Percentiles rank a stretch among this genome's conserved stretches.
Evolutionary conservation across 2,888 invertebrate species (phyloP).

Genomic region (Lochmaea crataegi): DNA sequence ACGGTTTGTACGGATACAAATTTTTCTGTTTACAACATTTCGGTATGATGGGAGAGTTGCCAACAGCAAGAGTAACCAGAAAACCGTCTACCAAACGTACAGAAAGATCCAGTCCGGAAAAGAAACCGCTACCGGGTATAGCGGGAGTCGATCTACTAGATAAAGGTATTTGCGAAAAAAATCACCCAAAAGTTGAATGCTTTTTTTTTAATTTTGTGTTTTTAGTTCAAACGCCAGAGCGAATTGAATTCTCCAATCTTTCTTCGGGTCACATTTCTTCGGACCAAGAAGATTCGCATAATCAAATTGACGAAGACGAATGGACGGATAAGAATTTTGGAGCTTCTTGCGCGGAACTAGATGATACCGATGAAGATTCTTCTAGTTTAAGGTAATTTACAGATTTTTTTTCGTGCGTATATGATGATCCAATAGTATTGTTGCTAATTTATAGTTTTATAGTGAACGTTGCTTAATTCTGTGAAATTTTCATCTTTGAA

Average conservation of each 20-base stretch:
- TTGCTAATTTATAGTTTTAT: too few species aligned
- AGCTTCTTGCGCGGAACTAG: constrained; percentile 77
- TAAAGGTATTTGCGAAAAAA: constrained; percentile 46
- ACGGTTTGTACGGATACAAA: constrained; percentile 74
- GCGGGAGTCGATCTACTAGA: constrained; percentile 66
- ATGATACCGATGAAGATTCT: constrained; percentile 69
- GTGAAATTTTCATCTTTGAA: neutral
- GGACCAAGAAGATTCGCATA: constrained; percentile 73
- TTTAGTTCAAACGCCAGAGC: constrained; percentile 77
- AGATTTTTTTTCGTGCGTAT: too few species aligned
- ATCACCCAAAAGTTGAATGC: neutral
- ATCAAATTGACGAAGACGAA: constrained; percentile 94
- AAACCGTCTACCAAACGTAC: constrained; percentile 53
- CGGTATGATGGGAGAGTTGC: constrained; percentile 71
- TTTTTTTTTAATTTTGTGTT: constrained; percentile 25
- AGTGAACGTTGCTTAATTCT: neutral
- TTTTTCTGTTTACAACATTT: constrained; percentile 84
- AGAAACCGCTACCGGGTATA: constrained; percentile 65
- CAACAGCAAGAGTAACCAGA: constrained; percentile 52
- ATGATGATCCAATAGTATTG: too few species aligned
- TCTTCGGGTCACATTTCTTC: constrained; percentile 69
- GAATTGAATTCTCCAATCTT: constrained; percentile 83
- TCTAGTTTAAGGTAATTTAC: constrained; percentile 67
- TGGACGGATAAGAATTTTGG: constrained; percentile 95
- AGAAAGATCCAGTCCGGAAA: constrained; percentile 65